These are phyloP conservation scores for Sphenopsis melanotis DNA, from an alignment of 2,797 vertebrate genomes.

Conservation along the genomic window DNA sequence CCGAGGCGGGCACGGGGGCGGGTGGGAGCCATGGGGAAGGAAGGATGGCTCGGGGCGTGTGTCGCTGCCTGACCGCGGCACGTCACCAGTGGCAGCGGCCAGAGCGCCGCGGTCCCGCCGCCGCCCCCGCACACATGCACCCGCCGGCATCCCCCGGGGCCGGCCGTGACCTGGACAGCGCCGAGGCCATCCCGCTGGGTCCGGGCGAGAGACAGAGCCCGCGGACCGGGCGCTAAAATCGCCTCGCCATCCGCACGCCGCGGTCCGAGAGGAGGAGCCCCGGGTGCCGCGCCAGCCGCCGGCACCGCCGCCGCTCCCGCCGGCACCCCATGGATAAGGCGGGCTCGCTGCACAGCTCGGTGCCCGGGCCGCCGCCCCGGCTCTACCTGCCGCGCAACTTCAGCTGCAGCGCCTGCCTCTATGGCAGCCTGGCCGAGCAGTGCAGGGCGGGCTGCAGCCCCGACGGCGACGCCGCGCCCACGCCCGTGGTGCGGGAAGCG, in stretches of 20 bases:
- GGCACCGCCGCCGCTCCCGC: not conserved
- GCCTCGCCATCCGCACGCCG: not conserved
- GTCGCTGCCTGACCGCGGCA: not conserved
- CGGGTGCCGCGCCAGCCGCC: not conserved
- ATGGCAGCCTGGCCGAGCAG: slow-evolving; percentile 81
- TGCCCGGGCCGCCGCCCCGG: slow-evolving; percentile 83
- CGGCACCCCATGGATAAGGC: slow-evolving; percentile 75
- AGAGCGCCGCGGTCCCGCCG: not conserved
- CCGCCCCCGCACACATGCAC: not conserved
- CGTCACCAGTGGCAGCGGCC: not conserved
- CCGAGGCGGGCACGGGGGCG: not conserved
- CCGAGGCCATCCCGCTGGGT: not conserved
- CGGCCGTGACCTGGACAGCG: not conserved
- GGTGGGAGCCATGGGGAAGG: not conserved
- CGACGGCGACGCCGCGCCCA: slow-evolving; percentile 14
- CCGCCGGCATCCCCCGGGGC: not conserved
- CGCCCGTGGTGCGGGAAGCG: not conserved
- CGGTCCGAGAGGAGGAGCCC: not conserved
- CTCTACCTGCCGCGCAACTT: slow-evolving; percentile 90
- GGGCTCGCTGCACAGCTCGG: slow-evolving; percentile 53
- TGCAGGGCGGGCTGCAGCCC: slow-evolving; percentile 71
- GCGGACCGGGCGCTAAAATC: not conserved
- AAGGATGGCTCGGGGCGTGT: not conserved
- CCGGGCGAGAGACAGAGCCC: not conserved
- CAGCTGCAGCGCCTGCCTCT: slow-evolving; percentile 90